These are phyloP conservation scores for Acanthiza pusilla DNA, from an alignment of 2,797 vertebrate species.

Conservation along the genomic window DNA sequence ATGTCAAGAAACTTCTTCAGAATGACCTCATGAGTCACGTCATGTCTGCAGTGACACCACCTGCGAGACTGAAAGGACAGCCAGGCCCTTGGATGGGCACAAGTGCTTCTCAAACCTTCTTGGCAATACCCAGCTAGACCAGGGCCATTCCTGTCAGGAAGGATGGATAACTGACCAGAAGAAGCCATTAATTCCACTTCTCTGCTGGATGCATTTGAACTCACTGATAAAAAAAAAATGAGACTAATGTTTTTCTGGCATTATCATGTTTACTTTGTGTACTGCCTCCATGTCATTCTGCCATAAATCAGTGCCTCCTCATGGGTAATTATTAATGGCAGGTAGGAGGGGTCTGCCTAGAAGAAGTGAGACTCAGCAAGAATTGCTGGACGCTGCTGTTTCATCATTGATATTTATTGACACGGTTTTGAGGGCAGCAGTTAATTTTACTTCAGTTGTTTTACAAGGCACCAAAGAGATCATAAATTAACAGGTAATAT, in stretches of 20 bases:
- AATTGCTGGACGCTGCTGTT: not conserved
- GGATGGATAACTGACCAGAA: not conserved
- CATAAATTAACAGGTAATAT: not conserved
- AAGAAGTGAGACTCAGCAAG: not conserved
- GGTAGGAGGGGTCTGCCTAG: not conserved
- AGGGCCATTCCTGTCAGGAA: fast-evolving
- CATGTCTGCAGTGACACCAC: fast-evolving
- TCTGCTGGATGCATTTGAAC: not conserved
- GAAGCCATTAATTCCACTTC: not conserved
- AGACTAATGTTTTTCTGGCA: not conserved
- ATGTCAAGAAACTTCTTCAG: not conserved
- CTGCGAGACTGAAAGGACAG: fast-evolving
- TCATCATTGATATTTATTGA: not conserved
- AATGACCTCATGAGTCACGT: fast-evolving
- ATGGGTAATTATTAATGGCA: not conserved
- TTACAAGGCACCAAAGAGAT: not conserved
- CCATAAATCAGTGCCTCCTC: not conserved
- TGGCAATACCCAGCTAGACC: fast-evolving
- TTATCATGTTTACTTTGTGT: not conserved
- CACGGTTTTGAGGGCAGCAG: not conserved
- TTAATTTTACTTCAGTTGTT: not conserved
- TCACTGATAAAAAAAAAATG: not conserved
- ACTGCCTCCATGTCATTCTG: not conserved
- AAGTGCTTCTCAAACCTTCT: not conserved
- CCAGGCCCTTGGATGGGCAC: fast-evolving